phyloP scores from a whole-genome alignment of 2,888 invertebrate species.

The Epinotia brunnichana region DNA sequence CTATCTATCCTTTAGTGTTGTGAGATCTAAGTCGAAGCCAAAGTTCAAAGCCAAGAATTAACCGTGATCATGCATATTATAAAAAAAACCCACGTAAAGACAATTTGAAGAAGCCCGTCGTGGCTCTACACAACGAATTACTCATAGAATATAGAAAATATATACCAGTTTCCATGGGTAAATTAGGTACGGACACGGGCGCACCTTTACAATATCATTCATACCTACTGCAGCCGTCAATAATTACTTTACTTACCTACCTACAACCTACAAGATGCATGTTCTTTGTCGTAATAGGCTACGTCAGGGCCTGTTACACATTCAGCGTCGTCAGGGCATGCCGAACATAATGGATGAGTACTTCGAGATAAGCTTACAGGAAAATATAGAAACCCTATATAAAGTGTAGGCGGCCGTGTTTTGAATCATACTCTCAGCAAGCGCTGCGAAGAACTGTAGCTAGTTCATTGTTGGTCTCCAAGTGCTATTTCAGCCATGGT shows the following conservation, averaged over 20 bases:
- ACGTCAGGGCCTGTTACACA: conserved; percentile 3
- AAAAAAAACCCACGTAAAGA: no score
- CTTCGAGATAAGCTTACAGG: conserved; percentile 14
- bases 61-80: no score
- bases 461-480: not conserved
- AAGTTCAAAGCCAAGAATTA: no score
- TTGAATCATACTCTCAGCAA: conserved; percentile 16
- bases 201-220: not conserved
- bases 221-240: not conserved
- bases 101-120: no score
- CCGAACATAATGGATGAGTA: conserved; percentile 10
- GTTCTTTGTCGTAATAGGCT: not conserved
- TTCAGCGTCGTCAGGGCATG: conserved; percentile 6
- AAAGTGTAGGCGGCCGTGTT: not conserved
- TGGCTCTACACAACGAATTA: no score
- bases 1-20: no score
- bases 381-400: conserved; percentile 24
- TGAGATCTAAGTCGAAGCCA: no score
- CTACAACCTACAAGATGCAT: not conserved
- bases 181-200: not conserved
- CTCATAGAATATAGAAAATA: no score
- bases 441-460: not conserved
- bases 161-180: no score
- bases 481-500: conserved; percentile 2
- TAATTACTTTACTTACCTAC: no score